Base-by-base conservation (phyloP, 2,888 invertebrate genomes). In the Dendrolimus houi region DNA sequence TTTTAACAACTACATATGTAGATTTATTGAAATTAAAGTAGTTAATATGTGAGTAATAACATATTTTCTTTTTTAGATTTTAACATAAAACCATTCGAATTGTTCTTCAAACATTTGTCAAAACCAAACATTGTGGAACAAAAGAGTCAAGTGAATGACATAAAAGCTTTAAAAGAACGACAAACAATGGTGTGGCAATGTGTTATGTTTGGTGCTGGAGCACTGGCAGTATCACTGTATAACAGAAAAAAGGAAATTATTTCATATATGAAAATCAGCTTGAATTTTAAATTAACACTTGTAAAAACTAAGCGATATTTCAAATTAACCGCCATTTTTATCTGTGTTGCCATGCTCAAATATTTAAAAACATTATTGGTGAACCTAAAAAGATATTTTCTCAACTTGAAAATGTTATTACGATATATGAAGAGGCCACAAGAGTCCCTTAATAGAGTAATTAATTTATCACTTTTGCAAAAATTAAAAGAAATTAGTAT, bases 401-500 rank as follows among this genome's bases (percentile, higher is more conserved):
- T 7, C 9, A 9, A 47, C 3, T 47, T 47, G 2, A 9, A 12
- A 10, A 2, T 47, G 9, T 10, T 47, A 8, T 12, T 47, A 47
- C 9, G 9, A 10, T 10, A 47, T 12, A 2, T 47, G 9, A 47
- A 2, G 0, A 47, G 7, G 47, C 12, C 47, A 9, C 9, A 47
- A 47, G 12, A 47, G 12, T 47, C 9, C 47, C 3, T 29, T 6
- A 65, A 68, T 53, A 58, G 60, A 55, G 70, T 60, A 56, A 57
- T 77, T 55, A 76, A 81, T 64, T 58, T 69, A 29, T 52, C 74
- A 13, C 66, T 87, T 58, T 57, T 87, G 6, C 77, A 77, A 59
- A 85, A 83, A 67, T 59, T 87, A 57, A 74, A 74, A 65, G 79
- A 84, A 61, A 63, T 83, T 7, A 69, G 64, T 7, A 78, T 81